phyloP scores from a whole-genome alignment of 1,140 invertebrate species.

The Papilio xuthus region DNA sequence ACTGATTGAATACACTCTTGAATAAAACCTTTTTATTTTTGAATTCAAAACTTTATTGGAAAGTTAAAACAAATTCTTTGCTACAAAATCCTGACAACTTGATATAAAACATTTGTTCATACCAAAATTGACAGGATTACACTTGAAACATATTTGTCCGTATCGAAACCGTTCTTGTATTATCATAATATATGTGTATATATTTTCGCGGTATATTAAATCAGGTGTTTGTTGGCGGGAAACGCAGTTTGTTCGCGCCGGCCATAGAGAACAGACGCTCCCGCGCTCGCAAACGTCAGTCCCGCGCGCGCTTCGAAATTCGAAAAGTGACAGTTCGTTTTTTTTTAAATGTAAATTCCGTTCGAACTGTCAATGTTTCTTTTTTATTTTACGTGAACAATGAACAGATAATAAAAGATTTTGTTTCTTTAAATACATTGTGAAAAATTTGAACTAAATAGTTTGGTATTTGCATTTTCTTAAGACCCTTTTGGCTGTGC shows the following conservation, averaged over 20 bases:
- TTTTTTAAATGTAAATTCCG: constrained; percentile 40
- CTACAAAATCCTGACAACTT: background rate
- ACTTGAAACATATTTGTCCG: constrained; percentile 28
- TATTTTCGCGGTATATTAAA: constrained; percentile 58
- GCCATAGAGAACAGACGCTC: constrained; percentile 50
- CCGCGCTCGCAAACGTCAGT: constrained; percentile 48
- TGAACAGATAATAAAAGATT: constrained; percentile 48
- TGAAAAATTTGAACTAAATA: constrained; percentile 11
- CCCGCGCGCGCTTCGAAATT: constrained; percentile 49
- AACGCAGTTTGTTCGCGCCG: constrained; percentile 54
- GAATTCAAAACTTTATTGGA: background rate
- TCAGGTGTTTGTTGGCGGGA: constrained; percentile 54
- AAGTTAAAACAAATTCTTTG: background rate
- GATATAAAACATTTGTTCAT: background rate
- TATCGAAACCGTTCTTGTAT: constrained; percentile 24
- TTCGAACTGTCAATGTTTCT: constrained; percentile 42
- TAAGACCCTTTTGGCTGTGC: constrained; percentile 51
- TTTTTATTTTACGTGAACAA: constrained; percentile 45
- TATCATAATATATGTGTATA: constrained; percentile 41
- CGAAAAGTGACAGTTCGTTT: constrained; percentile 52
- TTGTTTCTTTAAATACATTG: background rate
- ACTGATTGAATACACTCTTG: too few species aligned
- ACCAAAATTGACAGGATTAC: background rate
- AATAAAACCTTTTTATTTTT: background rate
- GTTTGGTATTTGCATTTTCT: constrained; percentile 45